Percentiles rank a stretch among this genome's conserved stretches.
Conservation (phyloP, 2,113 vertebrate genomes). For the Proterorhinus semilunaris region DNA sequence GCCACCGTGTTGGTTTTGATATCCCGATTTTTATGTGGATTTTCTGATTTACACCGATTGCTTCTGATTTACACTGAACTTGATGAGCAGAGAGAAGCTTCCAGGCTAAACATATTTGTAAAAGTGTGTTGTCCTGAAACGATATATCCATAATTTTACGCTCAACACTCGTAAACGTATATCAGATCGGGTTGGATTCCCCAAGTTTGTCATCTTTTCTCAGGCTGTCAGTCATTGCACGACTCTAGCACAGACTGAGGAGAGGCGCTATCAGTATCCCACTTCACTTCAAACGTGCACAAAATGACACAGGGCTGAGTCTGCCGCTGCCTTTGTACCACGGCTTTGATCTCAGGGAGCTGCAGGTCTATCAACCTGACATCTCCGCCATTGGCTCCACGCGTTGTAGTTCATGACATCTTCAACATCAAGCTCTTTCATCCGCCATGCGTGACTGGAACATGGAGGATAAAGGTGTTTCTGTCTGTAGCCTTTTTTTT, state of each 20-base stretch:
- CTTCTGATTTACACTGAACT: no score
- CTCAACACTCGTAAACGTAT: background rate
- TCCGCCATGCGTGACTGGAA: background rate
- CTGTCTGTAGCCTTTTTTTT: background rate
- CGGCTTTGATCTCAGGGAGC: slow-evolving; percentile 36
- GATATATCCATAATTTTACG: background rate
- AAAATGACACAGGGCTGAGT: slow-evolving; percentile 21
- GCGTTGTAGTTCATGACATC: background rate
- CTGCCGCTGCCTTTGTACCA: slow-evolving; percentile 15
- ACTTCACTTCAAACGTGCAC: slow-evolving; percentile 12
- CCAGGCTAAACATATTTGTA: background rate
- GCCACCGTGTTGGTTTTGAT: no score
- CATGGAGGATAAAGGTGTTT: background rate
- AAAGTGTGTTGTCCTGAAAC: background rate
- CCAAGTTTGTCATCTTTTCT: background rate
- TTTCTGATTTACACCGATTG: no score
- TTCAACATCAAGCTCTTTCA: background rate
- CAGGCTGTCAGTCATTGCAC: background rate
- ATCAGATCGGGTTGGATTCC: background rate
- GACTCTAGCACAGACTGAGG: background rate
- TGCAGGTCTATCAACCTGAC: background rate
- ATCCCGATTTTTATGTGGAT: no score
- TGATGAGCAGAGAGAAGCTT: no score
- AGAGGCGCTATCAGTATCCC: background rate
- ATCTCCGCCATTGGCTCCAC: background rate